Base-by-base conservation (phyloP, 2,888 invertebrate genomes). In the Epirrhoe alternata region DNA sequence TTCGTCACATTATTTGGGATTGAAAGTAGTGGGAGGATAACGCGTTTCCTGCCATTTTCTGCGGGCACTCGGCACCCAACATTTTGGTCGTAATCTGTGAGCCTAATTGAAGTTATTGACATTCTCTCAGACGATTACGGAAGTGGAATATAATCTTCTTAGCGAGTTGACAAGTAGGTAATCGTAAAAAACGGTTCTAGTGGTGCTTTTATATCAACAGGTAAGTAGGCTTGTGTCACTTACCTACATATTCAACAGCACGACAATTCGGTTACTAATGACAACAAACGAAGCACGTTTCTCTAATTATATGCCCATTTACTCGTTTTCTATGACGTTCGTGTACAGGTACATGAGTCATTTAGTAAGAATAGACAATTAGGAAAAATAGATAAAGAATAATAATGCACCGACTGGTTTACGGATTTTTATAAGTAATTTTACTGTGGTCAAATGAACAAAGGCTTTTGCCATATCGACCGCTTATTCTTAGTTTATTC, bases 231-330 rank as follows among this genome's bases (percentile, higher is more conserved):
- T 16, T 47, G 16, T 47, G 47, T 16, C 14, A 47, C n/a, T 57
- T 61, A 33, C 42, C 45, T 67, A 60, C 49, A 63, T 66, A 69
- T 69, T 64, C 66, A 68, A 58, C 55, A 30, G 63, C 68, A 74
- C 70, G 70, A 74, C 65, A 55, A 66, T 61, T 54, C 57, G 52
- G 62, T 62, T 61, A 47, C 68, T 68, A 72, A 74, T 69, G 65
- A 68, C 74, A 77, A 74, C 70, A 73, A 70, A 77, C 72, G 38
- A 57, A 72, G 65, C 79, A 82, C 83, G 83, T 76, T 77, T 76
- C 76, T 70, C 69, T 77, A 81, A 82, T 78, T 80, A 80, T 80
- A 77, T 72, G 64, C 69, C 76, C 74, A 70, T 82, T 73, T 78
- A 75, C 74, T 65, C 57, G 68, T 70, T 73, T 75, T 73, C 64